A percentile compares a stretch with the other conserved stretches of the same genome.
Evolutionary conservation across 2,797 vertebrate genomes (phyloP).

Genomic region (Pampus argenteus): DNA sequence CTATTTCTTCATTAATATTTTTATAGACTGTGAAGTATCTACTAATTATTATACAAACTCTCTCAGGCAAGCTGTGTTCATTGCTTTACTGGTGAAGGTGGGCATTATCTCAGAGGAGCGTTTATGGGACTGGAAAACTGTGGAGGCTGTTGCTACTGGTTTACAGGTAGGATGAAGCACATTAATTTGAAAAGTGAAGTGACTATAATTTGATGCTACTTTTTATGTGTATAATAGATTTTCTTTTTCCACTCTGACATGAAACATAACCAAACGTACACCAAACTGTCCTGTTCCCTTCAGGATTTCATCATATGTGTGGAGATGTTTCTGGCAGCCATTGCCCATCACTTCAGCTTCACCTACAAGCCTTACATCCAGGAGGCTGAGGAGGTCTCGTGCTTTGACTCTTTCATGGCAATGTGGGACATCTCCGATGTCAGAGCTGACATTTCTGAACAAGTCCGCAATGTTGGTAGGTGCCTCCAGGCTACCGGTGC

Average conservation of each 20-base stretch:
- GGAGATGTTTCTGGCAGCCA: constrained; percentile 98
- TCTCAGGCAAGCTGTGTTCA: constrained; percentile 95
- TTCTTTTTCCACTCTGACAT: background rate
- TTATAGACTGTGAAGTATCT: background rate
- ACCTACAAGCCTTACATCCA: constrained; percentile 98
- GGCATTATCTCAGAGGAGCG: constrained; percentile 93
- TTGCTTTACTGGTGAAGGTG: constrained; percentile 96
- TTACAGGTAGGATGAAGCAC: constrained; percentile 86
- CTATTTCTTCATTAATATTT: background rate
- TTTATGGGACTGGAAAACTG: constrained; percentile 96
- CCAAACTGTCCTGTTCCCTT: constrained; percentile 13
- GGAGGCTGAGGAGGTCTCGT: constrained; percentile 96
- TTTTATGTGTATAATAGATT: too few relatives aligned
- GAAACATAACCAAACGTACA: too few relatives aligned
- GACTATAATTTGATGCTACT: too few relatives aligned
- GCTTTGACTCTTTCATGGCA: constrained; percentile 97
- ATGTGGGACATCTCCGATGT: constrained; percentile 99
- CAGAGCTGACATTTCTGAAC: constrained; percentile 96
- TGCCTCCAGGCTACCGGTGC: constrained; percentile 31
- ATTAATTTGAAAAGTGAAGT: background rate
- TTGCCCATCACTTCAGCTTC: constrained; percentile 97
- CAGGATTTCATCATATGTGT: constrained; percentile 99
- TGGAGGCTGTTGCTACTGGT: constrained; percentile 97
- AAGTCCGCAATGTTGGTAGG: constrained; percentile 98
- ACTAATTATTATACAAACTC: constrained; percentile 19